Percentiles rank a stretch among this genome's conserved stretches.
These are phyloP conservation scores for Operophtera brumata DNA, from an alignment of 2,888 invertebrate genomes.

Conservation along the genomic window DNA sequence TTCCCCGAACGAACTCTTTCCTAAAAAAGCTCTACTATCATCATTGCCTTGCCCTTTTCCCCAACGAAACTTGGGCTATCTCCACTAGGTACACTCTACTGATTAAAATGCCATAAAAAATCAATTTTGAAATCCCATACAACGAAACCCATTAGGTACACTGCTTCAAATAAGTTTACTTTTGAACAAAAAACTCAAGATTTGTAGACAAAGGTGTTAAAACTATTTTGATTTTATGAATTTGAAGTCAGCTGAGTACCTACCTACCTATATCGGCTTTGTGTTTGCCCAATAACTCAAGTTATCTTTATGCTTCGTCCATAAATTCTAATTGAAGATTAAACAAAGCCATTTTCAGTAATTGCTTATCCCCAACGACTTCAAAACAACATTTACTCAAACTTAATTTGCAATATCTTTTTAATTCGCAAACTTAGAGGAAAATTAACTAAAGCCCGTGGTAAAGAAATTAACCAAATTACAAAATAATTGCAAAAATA, in stretches of 20 bases:
- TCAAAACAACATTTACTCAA: not conserved
- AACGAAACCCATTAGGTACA: too few relatives aligned
- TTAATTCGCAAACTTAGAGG: constrained; percentile 4
- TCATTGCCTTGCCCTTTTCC: too few relatives aligned
- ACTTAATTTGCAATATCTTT: not conserved
- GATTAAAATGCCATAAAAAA: too few relatives aligned
- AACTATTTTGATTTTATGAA: not conserved
- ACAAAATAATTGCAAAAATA: constrained; percentile 10
- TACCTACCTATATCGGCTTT: not conserved
- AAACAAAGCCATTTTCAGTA: constrained; percentile 6
- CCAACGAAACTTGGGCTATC: too few relatives aligned
- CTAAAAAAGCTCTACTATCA: too few relatives aligned
- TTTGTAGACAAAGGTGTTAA: too few relatives aligned
- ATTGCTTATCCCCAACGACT: not conserved
- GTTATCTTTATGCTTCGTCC: not conserved
- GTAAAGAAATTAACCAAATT: constrained; percentile 10
- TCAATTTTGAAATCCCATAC: too few relatives aligned
- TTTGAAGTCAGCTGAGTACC: not conserved
- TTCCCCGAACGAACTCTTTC: too few relatives aligned
- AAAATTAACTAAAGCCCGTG: constrained; percentile 5
- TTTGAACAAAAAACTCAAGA: too few relatives aligned
- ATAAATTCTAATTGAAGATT: not conserved
- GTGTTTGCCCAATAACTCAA: not conserved
- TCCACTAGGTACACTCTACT: too few relatives aligned
- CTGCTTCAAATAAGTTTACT: too few relatives aligned